Conservation (phyloP, 53 echinoderm and acorn worm species). For the Antedon mediterranea region DNA sequence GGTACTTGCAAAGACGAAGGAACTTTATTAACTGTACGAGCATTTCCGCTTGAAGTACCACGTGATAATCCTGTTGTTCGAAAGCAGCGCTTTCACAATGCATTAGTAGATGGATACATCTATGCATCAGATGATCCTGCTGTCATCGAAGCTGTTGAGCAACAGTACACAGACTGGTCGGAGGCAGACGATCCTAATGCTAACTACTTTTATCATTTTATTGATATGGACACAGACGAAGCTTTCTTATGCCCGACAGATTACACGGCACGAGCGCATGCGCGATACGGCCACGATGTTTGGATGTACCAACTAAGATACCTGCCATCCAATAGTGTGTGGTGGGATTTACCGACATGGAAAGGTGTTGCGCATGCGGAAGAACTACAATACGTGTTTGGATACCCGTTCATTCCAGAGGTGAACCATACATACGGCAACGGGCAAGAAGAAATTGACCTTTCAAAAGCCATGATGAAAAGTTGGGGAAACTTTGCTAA, state of each 20-base stretch:
- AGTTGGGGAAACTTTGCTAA: slow-evolving; percentile 61
- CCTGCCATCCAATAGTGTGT: slow-evolving; percentile 28
- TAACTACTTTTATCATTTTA: slow-evolving; percentile 41
- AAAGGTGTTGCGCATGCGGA: slow-evolving; percentile 52
- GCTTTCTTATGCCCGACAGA: slow-evolving; percentile 39
- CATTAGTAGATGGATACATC: not conserved
- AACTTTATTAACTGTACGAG: slow-evolving; percentile 19
- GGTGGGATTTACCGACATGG: slow-evolving; percentile 26
- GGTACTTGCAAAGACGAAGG: slow-evolving; percentile 41
- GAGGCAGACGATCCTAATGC: slow-evolving; percentile 28
- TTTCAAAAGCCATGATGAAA: slow-evolving; percentile 29
- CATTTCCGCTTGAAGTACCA: slow-evolving; percentile 2
- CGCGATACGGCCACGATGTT: slow-evolving; percentile 12
- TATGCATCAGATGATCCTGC: not conserved
- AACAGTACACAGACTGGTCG: slow-evolving; percentile 50
- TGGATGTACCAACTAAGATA: slow-evolving; percentile 39
- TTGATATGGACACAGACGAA: slow-evolving; percentile 44
- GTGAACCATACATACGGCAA: slow-evolving; percentile 9
- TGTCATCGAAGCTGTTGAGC: slow-evolving; percentile 6
- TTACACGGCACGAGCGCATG: slow-evolving; percentile 25
- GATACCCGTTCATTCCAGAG: slow-evolving; percentile 34
- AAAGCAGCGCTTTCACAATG: not conserved
- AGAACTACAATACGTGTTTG: slow-evolving; percentile 49
- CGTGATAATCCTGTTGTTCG: not conserved
- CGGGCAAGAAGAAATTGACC: slow-evolving; percentile 18